Percentiles rank a stretch among this genome's conserved stretches.
Conservation (phyloP, 1,140 invertebrate genomes). For the Drosophila saltans region DNA sequence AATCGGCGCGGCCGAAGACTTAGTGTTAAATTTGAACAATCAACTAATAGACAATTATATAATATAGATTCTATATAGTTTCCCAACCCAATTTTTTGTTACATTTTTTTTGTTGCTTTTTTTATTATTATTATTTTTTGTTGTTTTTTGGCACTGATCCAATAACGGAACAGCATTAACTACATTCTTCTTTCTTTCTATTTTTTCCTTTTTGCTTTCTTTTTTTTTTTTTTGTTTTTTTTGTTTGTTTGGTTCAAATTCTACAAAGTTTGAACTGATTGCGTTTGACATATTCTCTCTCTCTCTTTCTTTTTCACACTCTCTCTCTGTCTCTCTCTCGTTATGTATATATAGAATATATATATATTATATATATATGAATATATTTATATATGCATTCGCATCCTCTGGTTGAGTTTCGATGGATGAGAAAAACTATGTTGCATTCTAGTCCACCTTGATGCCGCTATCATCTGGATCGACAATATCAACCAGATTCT, state of each 20-base stretch:
- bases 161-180: conserved; percentile 67
- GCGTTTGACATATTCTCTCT: conserved; percentile 52
- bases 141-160: conserved; percentile 54
- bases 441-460: conserved; percentile 61
- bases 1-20: conserved; percentile 2
- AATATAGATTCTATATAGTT: conserved; percentile 65
- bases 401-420: conserved; percentile 30
- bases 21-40: conserved; percentile 62
- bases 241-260: conserved; percentile 52
- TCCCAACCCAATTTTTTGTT: conserved; percentile 60
- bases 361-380: conserved; percentile 28
- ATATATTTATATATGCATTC: conserved; percentile 29
- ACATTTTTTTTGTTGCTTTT: conserved; percentile 9
- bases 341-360: conserved; percentile 6
- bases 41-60: conserved; percentile 69
- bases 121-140: not conserved
- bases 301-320: not conserved
- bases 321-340: not conserved
- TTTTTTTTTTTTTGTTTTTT: not conserved
- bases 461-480: conserved; percentile 78
- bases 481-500: conserved; percentile 75
- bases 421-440: conserved; percentile 12
- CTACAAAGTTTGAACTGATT: conserved; percentile 63
- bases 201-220: conserved; percentile 30
- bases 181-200: conserved; percentile 42